Percentiles rank a stretch among this genome's conserved stretches.
phyloP scores from a whole-genome alignment of 2,113 vertebrate genomes.

The Psettodes erumei region DNA sequence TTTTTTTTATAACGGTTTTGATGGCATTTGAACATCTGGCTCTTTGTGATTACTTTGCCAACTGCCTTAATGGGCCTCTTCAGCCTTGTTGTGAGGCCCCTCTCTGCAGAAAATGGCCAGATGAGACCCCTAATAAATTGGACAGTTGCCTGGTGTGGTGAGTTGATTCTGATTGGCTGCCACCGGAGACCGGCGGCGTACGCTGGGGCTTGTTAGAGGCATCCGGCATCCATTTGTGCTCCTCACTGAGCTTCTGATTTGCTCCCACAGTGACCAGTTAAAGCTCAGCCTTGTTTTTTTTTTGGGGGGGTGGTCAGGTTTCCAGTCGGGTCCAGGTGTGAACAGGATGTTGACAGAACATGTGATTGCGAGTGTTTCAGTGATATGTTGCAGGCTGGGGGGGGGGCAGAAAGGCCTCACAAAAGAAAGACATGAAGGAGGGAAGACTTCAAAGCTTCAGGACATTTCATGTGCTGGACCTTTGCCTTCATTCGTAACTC shows the following conservation, averaged over 20 bases:
- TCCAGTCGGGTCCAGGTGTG: conserved; percentile 37
- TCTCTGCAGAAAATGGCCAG: conserved; percentile 17
- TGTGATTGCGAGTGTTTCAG: conserved; percentile 8
- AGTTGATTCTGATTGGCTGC: conserved; percentile 45
- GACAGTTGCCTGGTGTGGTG: conserved; percentile 38
- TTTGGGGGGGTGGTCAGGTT: conserved; percentile 21
- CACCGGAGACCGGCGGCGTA: conserved; percentile 41
- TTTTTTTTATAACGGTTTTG: conserved; percentile 16
- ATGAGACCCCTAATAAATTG: conserved; percentile 42
- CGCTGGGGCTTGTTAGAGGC: conserved; percentile 63
- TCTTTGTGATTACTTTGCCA: conserved; percentile 11
- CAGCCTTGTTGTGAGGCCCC: conserved; percentile 16
- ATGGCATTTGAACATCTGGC: conserved; percentile 25
- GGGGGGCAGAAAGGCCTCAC: conserved; percentile 41
- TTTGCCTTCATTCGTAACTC: conserved; percentile 41
- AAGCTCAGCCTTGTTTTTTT: conserved; percentile 13
- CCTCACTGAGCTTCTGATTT: conserved; percentile 17
- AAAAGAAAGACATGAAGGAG: conserved; percentile 55
- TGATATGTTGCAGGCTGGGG: conserved; percentile 23
- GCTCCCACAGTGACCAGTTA: conserved; percentile 67
- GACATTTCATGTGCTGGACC: conserved; percentile 56
- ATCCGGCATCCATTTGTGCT: conserved; percentile 38
- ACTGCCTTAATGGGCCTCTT: conserved; percentile 15
- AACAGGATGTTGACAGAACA: conserved; percentile 21
- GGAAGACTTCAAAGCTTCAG: conserved; percentile 61